Evolutionary conservation across 2,113 vertebrate genomes (phyloP).

Genomic region (Damaliscus lunatus): DNA sequence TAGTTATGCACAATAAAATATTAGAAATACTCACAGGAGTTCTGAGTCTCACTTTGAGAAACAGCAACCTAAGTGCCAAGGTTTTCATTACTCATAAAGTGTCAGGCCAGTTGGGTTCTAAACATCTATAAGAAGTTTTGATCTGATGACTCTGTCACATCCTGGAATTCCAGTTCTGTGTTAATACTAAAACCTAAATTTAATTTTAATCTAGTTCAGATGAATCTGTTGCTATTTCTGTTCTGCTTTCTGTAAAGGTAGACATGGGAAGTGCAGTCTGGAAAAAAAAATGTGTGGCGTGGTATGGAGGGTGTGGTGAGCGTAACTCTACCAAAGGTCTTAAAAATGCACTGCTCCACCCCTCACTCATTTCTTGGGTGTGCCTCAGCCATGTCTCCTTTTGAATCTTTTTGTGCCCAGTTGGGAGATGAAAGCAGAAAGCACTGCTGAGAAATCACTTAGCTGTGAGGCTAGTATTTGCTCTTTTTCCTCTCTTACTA

Average conservation of each 20-base stretch:
- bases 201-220: constrained; percentile 48
- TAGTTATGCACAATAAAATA: background rate
- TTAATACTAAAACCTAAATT: constrained; percentile 17
- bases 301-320: background rate
- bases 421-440: constrained; percentile 22
- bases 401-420: background rate
- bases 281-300: background rate
- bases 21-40: background rate
- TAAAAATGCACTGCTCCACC: background rate
- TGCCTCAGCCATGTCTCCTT: background rate
- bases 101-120: background rate
- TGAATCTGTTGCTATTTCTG: background rate
- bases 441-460: background rate
- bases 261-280: background rate
- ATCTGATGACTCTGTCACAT: background rate
- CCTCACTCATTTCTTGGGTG: background rate
- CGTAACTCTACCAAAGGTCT: background rate
- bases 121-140: background rate
- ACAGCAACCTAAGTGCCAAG: background rate
- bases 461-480: background rate
- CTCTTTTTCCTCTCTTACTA: background rate
- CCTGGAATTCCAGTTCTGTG: background rate
- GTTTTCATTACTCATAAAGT: background rate
- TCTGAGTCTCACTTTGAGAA: background rate
- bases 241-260: constrained; percentile 30